These are phyloP conservation scores for Beaufortia kweichowensis DNA, from an alignment of 2,113 vertebrate genomes.

Conservation along the genomic window DNA sequence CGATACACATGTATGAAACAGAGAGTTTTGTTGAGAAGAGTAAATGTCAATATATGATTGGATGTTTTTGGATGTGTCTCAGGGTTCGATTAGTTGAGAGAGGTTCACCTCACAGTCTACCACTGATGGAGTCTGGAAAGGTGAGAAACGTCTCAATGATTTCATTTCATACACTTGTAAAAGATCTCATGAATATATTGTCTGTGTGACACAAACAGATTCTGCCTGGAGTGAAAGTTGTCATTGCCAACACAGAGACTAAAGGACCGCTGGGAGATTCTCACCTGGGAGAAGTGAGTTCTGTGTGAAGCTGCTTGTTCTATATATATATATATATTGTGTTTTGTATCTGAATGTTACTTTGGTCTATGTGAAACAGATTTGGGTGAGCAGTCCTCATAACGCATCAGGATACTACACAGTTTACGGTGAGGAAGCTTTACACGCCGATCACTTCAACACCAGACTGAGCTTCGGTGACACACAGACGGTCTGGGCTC, in stretches of 20 bases:
- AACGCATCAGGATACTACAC: slow-evolving; percentile 95
- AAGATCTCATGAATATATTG: not conserved
- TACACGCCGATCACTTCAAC: slow-evolving; percentile 93
- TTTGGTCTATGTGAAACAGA: slow-evolving; percentile 72
- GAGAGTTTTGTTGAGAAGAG: no score
- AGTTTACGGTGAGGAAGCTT: slow-evolving; percentile 88
- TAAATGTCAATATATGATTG: not conserved
- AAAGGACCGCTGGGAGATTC: slow-evolving; percentile 95
- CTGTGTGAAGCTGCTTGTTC: not conserved
- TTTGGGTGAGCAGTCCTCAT: slow-evolving; percentile 97
- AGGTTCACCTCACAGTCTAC: slow-evolving; percentile 93
- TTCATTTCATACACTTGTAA: no score
- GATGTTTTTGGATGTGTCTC: not conserved
- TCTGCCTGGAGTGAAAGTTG: slow-evolving; percentile 93
- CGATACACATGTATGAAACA: not conserved
- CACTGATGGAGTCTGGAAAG: slow-evolving; percentile 96
- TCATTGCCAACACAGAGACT: slow-evolving; percentile 94
- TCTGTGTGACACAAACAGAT: slow-evolving; percentile 73
- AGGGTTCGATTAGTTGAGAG: slow-evolving; percentile 95
- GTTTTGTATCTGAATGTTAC: not conserved
- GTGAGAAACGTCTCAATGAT: slow-evolving; percentile 63
- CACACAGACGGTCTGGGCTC: slow-evolving; percentile 90
- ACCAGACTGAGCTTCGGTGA: slow-evolving; percentile 93
- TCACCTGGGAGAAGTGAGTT: slow-evolving; percentile 88
- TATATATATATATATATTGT: not conserved